A percentile compares a stretch with the other conserved stretches of the same genome.
phyloP scores from a whole-genome alignment of 1,140 invertebrate genomes.

The Littorina saxatilis region DNA sequence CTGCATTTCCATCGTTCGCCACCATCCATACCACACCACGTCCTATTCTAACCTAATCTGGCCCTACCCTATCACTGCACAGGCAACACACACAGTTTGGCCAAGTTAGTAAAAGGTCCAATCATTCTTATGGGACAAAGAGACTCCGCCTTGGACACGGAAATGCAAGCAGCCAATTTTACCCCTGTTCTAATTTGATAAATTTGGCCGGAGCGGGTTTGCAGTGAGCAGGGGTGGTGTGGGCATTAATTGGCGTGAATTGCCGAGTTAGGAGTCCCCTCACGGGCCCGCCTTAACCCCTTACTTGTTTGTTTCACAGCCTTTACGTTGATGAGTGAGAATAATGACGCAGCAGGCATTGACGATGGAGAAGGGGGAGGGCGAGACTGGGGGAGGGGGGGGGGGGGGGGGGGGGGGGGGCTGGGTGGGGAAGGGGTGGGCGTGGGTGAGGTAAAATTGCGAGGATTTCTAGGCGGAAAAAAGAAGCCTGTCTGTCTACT shows the following conservation, averaged over 20 bases:
- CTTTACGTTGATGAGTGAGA: not conserved
- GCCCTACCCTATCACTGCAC: too few species aligned
- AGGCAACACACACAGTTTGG: too few species aligned
- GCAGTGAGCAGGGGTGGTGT: not conserved
- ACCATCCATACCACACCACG: too few species aligned
- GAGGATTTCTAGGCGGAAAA: too few species aligned
- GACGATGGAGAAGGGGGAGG: too few species aligned
- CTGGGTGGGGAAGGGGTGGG: not conserved
- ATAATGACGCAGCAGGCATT: not conserved
- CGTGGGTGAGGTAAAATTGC: not conserved
- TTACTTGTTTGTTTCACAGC: not conserved
- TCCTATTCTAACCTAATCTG: too few species aligned
- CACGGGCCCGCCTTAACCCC: not conserved
- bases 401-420: not conserved
- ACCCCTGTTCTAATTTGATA: constrained; percentile 8
- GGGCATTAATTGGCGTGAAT: not conserved
- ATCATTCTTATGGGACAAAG: too few species aligned
- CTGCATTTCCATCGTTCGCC: too few species aligned
- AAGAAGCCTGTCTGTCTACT: too few species aligned
- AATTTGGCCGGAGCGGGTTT: not conserved
- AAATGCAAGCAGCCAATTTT: not conserved
- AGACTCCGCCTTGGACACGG: not conserved
- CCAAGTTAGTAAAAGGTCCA: too few species aligned
- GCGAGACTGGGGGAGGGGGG: not conserved
- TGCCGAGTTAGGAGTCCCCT: not conserved